Conservation (phyloP, 2,888 invertebrate species). For the Herminia tarsipennalis region DNA sequence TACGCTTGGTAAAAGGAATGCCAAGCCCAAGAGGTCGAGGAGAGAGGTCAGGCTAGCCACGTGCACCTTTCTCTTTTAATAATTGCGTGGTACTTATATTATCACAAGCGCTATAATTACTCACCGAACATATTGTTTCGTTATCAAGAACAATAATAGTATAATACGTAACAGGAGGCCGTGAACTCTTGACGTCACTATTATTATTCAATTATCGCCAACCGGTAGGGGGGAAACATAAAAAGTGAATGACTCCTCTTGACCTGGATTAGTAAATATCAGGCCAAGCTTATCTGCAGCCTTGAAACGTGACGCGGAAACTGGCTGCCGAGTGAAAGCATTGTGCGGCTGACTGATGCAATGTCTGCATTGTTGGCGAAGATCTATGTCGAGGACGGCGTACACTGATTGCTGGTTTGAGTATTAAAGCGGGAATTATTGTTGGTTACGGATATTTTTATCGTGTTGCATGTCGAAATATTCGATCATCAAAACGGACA, state of each 20-base stretch:
- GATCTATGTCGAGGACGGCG: slow-evolving; percentile 68
- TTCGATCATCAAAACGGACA: too few relatives aligned
- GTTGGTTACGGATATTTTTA: too few relatives aligned
- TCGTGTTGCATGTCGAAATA: too few relatives aligned
- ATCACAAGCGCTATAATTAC: slow-evolving; percentile 37
- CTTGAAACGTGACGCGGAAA: slow-evolving; percentile 83
- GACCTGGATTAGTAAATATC: slow-evolving; percentile 78
- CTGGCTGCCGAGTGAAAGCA: slow-evolving; percentile 77
- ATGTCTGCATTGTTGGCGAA: slow-evolving; percentile 58
- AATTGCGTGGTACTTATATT: slow-evolving; percentile 13
- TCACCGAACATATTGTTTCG: slow-evolving; percentile 39
- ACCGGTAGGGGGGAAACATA: slow-evolving; percentile 65
- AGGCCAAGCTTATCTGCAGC: slow-evolving; percentile 71
- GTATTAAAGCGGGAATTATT: background rate
- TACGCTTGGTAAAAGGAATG: too few relatives aligned
- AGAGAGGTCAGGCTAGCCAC: too few relatives aligned
- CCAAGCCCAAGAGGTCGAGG: too few relatives aligned
- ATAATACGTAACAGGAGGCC: slow-evolving; percentile 57
- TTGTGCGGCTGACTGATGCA: slow-evolving; percentile 75
- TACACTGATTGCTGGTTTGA: slow-evolving; percentile 19
- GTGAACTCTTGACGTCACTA: slow-evolving; percentile 65
- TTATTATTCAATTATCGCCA: slow-evolving; percentile 70
- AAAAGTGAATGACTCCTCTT: slow-evolving; percentile 79
- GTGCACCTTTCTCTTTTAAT: too few relatives aligned
- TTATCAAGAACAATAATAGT: slow-evolving; percentile 58